Base-by-base conservation (phyloP, 2,797 vertebrate species). In the Oreortyx pictus region DNA sequence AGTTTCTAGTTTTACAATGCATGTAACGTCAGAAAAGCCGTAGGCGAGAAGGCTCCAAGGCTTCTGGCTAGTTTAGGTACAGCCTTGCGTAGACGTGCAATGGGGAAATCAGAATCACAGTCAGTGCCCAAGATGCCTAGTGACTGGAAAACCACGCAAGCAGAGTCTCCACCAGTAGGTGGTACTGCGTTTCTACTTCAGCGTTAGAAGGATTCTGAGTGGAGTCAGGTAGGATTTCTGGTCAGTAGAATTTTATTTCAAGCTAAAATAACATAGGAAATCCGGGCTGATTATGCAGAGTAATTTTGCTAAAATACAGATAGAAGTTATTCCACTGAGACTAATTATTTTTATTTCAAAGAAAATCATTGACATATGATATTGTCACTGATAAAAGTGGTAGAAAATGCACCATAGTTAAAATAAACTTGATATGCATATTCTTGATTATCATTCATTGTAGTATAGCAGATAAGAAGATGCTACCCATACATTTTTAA, bases 171-270 rank as follows among this genome's bases (percentile, higher is more conserved):
- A 37, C 92, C 95, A 92, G 82, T 19, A 96, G 91, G 70, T 94
- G 96, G 93, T 83, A 91, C 73, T 93, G 50, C 88, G 44, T 70
- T 81, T 93, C 93, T 70, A 86, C 56, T 82, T 93, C 15, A 52
- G 43, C 2, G 3, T 68, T 61, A 57, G 70, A 65, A 23, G 27
- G 9, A 27, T 64, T 39, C 2, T 2, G 57, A 52, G 18, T 35
- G 43, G 41, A 60, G 14, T 65, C 57, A 59, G 25, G 37, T 22
- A 24, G 27, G 46, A 49, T 52, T 86, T 86, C 56, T 68, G 9
- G 35, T 75, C 8, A 71, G 31, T 31, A 86, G 52, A 68, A 60
- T 86, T 86, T 76, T 70, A 79, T 76, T 79, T 79, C 56, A 76
- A 50, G 25, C 29, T 79, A 62, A 88, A 88, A 78, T 72, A 83